Base-by-base conservation (phyloP, 2,888 invertebrate genomes). In the Drosophila pseudotalamancana region DNA sequence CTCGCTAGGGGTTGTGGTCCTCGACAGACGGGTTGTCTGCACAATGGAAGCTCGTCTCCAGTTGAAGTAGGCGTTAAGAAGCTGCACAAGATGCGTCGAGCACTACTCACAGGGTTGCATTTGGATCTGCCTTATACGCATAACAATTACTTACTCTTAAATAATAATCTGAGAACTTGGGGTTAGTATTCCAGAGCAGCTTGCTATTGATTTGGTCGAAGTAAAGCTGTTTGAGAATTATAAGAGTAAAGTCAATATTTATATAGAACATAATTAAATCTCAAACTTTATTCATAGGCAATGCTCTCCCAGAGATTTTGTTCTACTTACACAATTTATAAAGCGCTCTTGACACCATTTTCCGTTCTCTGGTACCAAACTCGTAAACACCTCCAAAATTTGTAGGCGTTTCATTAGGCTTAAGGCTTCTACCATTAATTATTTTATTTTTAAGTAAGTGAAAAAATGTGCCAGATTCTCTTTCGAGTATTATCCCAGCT, bases 401-500 rank as follows among this genome's bases (percentile, higher is more conserved):
- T 12, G 53, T 48, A 57, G 75, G 70, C 75, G 63, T 63, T 57
- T 50, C 63, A 68, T 71, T 69, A 40, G 29, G 25, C n/a, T 42
- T 51, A 12, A 59, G 43, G n/a, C 64, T 39, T 55, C 9, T 27
- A 60, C 6, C 76, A 72, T 72, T 75, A 75, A 72, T 72, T 72
- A 72, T 75, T 70, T 51, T 59, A 6, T 18, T 39, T 40, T 18
- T 12, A 6, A 54, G n/a, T 19, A 19, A 25, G 21, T 40, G 37
- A 35, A 29, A 29, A 31, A 63, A 37, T 63, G 46, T 29, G 48
- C 51, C 29, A 8, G 34, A 35, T 53, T 55, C 35, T 50, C 63
- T 50, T 50, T 12, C n/a, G 32, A 48, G 70, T 29, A 74, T 74
- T 64, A 75, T 75, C 71, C 75, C 71, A 42, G 71, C 76, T 60